Evolutionary conservation across 2,113 vertebrate species (phyloP).

Genomic region (Perccottus glenii): DNA sequence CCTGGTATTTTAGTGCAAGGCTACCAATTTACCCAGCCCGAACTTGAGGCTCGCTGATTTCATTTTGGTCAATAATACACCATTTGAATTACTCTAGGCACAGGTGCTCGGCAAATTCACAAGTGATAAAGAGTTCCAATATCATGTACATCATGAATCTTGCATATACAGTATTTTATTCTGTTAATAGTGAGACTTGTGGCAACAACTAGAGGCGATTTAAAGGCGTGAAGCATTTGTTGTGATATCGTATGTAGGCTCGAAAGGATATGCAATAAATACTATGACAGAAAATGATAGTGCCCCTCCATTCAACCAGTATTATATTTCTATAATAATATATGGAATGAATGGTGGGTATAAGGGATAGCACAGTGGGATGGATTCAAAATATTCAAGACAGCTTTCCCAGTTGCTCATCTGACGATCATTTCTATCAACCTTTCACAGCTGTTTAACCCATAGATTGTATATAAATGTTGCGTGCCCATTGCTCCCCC

Average conservation of each 20-base stretch:
- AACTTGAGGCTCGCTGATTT: constrained; percentile 42
- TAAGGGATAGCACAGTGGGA: background rate
- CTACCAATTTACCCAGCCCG: constrained; percentile 26
- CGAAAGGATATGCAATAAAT: background rate
- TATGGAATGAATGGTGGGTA: constrained; percentile 10
- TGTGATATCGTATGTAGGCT: background rate
- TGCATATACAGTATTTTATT: background rate
- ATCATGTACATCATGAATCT: constrained; percentile 6
- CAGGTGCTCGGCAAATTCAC: constrained; percentile 23
- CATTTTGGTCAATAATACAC: constrained; percentile 47
- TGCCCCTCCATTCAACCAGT: background rate
- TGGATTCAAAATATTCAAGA: constrained; percentile 28
- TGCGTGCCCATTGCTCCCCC: no score
- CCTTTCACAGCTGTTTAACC: constrained; percentile 29
- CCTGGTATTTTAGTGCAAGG: constrained; percentile 33
- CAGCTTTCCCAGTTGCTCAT: constrained; percentile 15
- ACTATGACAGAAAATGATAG: constrained; percentile 11
- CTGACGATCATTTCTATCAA: constrained; percentile 23
- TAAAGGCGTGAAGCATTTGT: background rate
- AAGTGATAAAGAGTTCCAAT: constrained; percentile 29
- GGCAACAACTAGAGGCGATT: no score
- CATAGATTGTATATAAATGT: constrained; percentile 6
- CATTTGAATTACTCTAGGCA: constrained; percentile 33
- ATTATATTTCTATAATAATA: background rate
- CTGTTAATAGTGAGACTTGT: background rate